Conservation (phyloP, 1,140 invertebrate genomes). For the Leptoteleia sp. region DNA sequence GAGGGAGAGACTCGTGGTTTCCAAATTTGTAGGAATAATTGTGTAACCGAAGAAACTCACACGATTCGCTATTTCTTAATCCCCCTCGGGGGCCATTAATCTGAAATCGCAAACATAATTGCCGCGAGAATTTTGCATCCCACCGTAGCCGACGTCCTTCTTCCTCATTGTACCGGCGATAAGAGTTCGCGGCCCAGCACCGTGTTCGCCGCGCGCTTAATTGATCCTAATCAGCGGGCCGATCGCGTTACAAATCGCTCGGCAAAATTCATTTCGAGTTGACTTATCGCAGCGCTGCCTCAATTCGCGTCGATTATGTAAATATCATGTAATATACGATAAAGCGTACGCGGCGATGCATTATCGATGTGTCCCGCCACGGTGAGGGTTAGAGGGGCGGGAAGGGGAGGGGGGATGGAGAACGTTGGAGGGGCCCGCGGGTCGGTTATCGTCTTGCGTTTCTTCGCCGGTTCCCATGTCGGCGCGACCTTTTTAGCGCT, state of each 20-base stretch:
- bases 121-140: constrained; percentile 27
- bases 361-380: constrained; percentile 36
- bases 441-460: constrained; percentile 54
- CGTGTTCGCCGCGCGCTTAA: constrained; percentile 33
- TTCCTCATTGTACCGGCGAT: constrained; percentile 46
- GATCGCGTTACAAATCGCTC: constrained; percentile 42
- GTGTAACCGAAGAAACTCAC: constrained; percentile 46
- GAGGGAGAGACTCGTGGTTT: no score
- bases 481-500: constrained; percentile 64
- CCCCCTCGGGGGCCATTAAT: constrained; percentile 37
- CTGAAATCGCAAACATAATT: constrained; percentile 41
- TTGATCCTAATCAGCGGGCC: constrained; percentile 42
- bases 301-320: constrained; percentile 58
- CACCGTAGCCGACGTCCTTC: constrained; percentile 37
- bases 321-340: constrained; percentile 60
- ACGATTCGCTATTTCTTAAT: constrained; percentile 43
- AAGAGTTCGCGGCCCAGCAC: constrained; percentile 6
- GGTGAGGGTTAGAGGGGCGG: no score
- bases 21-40: constrained; percentile 25
- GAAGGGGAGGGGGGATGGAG: no score
- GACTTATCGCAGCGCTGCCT: constrained; percentile 47
- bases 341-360: constrained; percentile 16
- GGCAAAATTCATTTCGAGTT: constrained; percentile 35
- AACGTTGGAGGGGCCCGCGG: constrained; percentile 13
- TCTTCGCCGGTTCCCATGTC: constrained; percentile 64